These are phyloP conservation scores for Dynastes maya DNA, from an alignment of 2,888 invertebrate species.

Conservation along the genomic window DNA sequence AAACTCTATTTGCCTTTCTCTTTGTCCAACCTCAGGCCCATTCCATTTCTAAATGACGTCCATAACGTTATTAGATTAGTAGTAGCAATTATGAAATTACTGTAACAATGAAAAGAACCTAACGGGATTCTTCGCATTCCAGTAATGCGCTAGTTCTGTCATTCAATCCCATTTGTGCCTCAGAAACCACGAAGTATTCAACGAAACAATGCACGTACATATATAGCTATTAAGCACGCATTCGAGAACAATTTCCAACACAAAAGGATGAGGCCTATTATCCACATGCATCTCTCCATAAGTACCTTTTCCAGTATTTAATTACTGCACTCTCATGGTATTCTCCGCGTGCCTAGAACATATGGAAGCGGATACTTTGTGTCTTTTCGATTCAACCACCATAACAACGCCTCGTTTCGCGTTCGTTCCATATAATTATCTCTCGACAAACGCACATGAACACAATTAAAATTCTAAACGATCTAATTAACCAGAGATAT, in stretches of 20 bases:
- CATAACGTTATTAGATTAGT: too few relatives aligned
- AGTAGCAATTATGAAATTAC: too few relatives aligned
- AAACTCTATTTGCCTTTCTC: too few relatives aligned
- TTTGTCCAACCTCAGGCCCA: too few relatives aligned
- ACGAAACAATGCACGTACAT: not conserved
- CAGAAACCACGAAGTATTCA: too few relatives aligned
- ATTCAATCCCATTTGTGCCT: too few relatives aligned
- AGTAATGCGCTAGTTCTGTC: too few relatives aligned
- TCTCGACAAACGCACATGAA: slow-evolving; percentile 13
- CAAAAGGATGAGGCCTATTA: slow-evolving; percentile 10
- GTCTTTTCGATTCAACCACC: slow-evolving; percentile 2
- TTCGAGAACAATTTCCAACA: not conserved
- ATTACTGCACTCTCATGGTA: slow-evolving; percentile 1
- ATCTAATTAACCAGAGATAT: slow-evolving; percentile 22
- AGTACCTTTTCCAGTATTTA: slow-evolving; percentile 13
- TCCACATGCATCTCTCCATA: not conserved
- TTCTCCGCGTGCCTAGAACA: not conserved
- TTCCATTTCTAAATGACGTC: too few relatives aligned
- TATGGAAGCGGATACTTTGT: not conserved
- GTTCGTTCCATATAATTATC: slow-evolving; percentile 32
- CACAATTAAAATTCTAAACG: slow-evolving; percentile 35
- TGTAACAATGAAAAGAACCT: too few relatives aligned
- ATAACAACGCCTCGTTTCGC: not conserved
- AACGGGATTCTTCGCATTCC: too few relatives aligned
- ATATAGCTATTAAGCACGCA: not conserved